phyloP scores from a whole-genome alignment of 1,140 invertebrate genomes.

The Aricia agestis region DNA sequence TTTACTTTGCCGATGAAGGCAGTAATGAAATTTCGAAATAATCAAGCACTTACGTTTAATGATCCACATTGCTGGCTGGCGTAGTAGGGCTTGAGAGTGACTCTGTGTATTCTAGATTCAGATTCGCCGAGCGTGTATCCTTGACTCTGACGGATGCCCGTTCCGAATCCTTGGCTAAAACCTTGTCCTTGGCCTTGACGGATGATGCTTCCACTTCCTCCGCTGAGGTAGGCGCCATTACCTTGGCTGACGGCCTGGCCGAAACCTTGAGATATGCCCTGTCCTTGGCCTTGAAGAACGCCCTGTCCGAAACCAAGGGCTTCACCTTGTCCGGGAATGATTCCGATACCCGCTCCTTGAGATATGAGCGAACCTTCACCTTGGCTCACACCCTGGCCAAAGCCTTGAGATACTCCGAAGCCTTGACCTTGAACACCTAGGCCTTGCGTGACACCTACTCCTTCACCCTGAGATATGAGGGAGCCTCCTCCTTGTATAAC shows the following conservation, averaged over 20 bases:
- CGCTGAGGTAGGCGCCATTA: constrained; percentile 18
- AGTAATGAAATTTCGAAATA: neutral
- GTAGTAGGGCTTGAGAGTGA: constrained; percentile 48
- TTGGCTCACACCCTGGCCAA: constrained; percentile 20
- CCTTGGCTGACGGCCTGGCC: constrained; percentile 32
- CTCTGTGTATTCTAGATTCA: constrained; percentile 42
- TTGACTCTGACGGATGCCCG: constrained; percentile 29
- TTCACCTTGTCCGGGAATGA: constrained; percentile 16
- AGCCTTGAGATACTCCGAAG: constrained; percentile 23
- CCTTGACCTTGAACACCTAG: constrained; percentile 17
- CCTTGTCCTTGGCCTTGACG: constrained; percentile 28
- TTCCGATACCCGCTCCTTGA: constrained; percentile 27
- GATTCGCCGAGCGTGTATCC: constrained; percentile 31
- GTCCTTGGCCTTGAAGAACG: constrained; percentile 24
- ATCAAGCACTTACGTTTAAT: constrained; percentile 52
- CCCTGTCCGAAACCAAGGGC: constrained; percentile 22
- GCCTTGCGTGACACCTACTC: constrained; percentile 27
- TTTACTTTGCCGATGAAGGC: neutral
- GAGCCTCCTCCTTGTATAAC: constrained; percentile 25
- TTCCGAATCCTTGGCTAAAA: constrained; percentile 31
- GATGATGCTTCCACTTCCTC: constrained; percentile 25
- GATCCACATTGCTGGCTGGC: constrained; percentile 53
- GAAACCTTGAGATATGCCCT: constrained; percentile 25
- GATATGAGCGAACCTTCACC: constrained; percentile 27
- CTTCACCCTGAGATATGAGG: constrained; percentile 27